phyloP scores from a whole-genome alignment of 2,113 vertebrate genomes.

The Neopipo cinnamomea region DNA sequence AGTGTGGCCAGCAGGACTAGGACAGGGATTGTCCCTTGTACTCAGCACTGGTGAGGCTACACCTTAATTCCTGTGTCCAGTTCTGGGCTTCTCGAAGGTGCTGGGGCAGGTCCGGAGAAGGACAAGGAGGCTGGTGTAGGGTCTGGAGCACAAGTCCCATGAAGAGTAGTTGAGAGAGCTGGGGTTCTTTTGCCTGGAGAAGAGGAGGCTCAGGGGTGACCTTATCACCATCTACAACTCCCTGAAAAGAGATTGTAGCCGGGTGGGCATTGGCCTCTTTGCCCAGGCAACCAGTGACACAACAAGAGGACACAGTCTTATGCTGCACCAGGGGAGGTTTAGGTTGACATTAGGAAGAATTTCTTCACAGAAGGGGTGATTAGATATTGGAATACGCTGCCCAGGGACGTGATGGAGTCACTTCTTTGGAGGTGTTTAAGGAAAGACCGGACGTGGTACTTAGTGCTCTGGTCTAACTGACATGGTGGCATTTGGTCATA shows the following conservation, averaged over 20 bases:
- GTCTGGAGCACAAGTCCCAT: neutral
- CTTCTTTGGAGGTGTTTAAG: no score
- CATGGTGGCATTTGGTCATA: neutral
- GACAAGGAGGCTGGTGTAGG: neutral
- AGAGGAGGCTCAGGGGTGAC: neutral
- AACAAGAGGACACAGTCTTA: neutral
- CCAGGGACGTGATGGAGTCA: neutral
- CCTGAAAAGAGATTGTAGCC: neutral
- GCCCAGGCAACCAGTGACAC: neutral
- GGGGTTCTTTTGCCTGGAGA: neutral
- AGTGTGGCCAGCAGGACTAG: neutral
- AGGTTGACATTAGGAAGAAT: neutral
- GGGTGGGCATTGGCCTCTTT: neutral
- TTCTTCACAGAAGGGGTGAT: neutral
- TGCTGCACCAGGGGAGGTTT: fast-evolving
- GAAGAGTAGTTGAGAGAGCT: neutral
- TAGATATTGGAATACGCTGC: neutral
- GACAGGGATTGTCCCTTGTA: neutral
- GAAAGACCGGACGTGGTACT: neutral
- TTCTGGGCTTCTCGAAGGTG: neutral
- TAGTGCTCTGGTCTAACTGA: neutral
- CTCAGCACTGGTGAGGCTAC: no score
- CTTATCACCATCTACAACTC: neutral
- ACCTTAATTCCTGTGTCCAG: fast-evolving
- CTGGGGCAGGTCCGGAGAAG: neutral